These are phyloP conservation scores for Agrochola lota DNA, from an alignment of 2,888 invertebrate genomes.

Conservation along the genomic window DNA sequence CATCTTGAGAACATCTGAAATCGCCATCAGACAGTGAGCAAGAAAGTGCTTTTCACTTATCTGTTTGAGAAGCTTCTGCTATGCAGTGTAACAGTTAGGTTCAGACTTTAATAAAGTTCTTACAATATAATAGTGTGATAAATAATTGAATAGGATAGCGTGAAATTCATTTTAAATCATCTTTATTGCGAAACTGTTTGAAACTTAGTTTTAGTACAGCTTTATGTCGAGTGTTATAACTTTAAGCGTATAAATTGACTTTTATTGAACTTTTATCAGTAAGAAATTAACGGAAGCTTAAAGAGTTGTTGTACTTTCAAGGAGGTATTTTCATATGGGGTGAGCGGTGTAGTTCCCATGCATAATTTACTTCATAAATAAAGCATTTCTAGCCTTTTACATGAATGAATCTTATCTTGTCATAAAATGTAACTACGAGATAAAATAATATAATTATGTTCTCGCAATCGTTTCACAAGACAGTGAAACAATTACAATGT, in stretches of 20 bases:
- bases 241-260: not conserved
- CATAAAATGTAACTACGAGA: constrained; percentile 14
- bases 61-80: not conserved
- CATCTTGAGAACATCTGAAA: not conserved
- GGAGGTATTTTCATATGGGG: not conserved
- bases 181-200: not conserved
- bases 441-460: constrained; percentile 27
- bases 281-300: not conserved
- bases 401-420: constrained; percentile 27
- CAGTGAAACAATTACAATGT: constrained; percentile 45
- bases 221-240: too few species aligned
- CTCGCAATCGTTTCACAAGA: constrained; percentile 30
- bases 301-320: not conserved
- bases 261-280: not conserved
- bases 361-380: not conserved
- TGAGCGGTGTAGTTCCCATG: not conserved
- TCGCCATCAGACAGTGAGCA: not conserved
- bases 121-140: not conserved
- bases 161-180: not conserved
- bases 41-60: not conserved
- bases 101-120: too few species aligned
- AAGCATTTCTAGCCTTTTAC: not conserved
- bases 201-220: not conserved
- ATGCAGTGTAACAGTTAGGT: not conserved
- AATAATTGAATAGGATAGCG: not conserved